Conservation (phyloP, 2,797 vertebrate genomes). For the Sebastes steindachneri region DNA sequence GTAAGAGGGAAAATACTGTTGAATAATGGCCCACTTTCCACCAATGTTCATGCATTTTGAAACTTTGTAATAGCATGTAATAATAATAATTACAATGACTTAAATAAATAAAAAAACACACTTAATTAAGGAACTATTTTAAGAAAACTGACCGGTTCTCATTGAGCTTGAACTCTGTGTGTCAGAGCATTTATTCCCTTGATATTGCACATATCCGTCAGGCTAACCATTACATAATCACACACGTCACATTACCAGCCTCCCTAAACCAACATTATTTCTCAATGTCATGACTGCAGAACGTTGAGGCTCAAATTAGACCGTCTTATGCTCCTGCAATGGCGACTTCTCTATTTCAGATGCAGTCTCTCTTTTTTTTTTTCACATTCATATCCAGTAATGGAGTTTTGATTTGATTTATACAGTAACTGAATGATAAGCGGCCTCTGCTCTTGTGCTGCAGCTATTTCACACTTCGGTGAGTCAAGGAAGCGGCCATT, state of each 20-base stretch:
- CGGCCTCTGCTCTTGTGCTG: neutral
- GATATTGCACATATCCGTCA: conserved; percentile 4
- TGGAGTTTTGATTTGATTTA: conserved; percentile 39
- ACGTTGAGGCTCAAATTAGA: conserved; percentile 3
- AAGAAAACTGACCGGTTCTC: neutral
- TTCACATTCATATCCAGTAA: conserved; percentile 26
- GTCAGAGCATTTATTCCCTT: neutral
- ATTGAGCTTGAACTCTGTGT: conserved; percentile 5
- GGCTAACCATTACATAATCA: conserved; percentile 28
- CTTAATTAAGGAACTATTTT: neutral
- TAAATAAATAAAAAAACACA: neutral
- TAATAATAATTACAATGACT: neutral
- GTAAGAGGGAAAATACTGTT: neutral
- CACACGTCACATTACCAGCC: neutral
- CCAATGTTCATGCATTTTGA: neutral
- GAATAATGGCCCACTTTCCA: neutral
- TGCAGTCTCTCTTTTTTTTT: conserved; percentile 11
- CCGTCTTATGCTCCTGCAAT: neutral
- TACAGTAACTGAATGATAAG: conserved; percentile 17
- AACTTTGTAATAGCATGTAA: neutral
- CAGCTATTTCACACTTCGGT: conserved; percentile 32
- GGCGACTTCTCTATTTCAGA: conserved; percentile 4
- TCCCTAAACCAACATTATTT: conserved; percentile 24
- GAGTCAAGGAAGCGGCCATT: conserved; percentile 11
- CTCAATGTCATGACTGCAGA: conserved; percentile 22